Base-by-base conservation (phyloP, 2,888 invertebrate genomes). In the Prenolepis imparis region DNA sequence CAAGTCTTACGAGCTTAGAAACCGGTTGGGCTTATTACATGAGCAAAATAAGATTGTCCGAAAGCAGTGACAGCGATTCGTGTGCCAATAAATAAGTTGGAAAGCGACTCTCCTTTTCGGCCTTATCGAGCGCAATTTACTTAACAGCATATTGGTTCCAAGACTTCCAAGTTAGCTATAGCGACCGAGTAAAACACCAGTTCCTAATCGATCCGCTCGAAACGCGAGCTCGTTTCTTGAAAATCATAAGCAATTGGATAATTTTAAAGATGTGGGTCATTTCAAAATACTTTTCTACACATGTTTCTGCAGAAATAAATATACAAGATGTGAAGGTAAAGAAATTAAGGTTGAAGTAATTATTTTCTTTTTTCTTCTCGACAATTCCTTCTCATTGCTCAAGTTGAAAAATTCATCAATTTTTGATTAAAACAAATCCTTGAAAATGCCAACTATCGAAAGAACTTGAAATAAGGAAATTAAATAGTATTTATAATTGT, bases 11-110 rank as follows among this genome's bases (percentile, higher is more conserved):
- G 83, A 78, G 81, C 80, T 83, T 89, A 83, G 80, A 85, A 90
- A 92, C 91, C 89, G 92, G 92, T 91, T 91, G 88, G 83, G 87
- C 85, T n/a, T n/a, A 83, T 90, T 86, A 84, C 85, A 86, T 68
- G 83, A 83, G 87, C 85, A 83, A 88, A 86, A n/a, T n/a, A 88
- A 86, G 82, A 74, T 68, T 70, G 68, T 80, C 86, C 66, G 83
- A 87, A 87, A 84, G 48, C 72, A 77, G 75, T 77, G 21, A 36
- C 36, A 73, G 48, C 64, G 63, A 85, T 70, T 59, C 78, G 70
- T 61, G 72, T 75, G 63, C 78, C 84, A n/a, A n/a, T n/a, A n/a
- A 59, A 57, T 67, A 44, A 84, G 36, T 84, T 86, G 80, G 83
- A 87, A 84, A 89, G 75, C 84, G 59, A 89, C 83, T 82, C 75